Base-by-base conservation (phyloP, 2,888 invertebrate species). In the Hartigia nigra region DNA sequence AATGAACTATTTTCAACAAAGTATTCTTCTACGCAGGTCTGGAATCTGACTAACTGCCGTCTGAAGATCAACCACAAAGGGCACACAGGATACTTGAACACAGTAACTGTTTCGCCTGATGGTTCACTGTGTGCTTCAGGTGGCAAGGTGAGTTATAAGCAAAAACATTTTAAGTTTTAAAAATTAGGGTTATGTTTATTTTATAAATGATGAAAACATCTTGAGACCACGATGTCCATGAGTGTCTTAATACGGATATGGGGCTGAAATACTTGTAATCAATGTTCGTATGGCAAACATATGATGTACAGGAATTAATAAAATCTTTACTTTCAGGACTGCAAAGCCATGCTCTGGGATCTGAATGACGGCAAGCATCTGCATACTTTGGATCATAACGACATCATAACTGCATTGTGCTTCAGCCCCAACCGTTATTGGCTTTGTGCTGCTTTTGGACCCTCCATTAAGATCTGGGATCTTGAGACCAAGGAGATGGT, bases 351-450 rank as follows among this genome's bases (percentile, higher is more conserved):
- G 97, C 94, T 99, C 85, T 99, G 99, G 99, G 99, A 99, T 92
- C 93, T 99, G 91, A 99, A 99, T 92, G 99, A 99, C 91, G 99
- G 98, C 93, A 99, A 99, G 93, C 99, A 99, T 92, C 94, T 99
- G 91, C 99, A 99, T 94, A 99, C 99, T 23, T 93, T 99, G 89
- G 98, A 99, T 91, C 99, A 99, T 92, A 98, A 98, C 92, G 99
- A 99, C 91, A 97, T 97, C 92, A 99, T 99, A 93, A 99, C 98
- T 88, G 97, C 99, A 9, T 93, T 99, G 88, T 98, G 98, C 95
- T 99, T 99, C 96, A 98, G 98, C 83, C 99, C 99, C 83, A 99
- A 99, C 94, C 96, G 99, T 91, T 99, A 99, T 91, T 99, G 99
- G 99, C 95, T 99, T 84, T 99, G 99, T 92, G 99, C 99, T 90